Base-by-base conservation (phyloP, 2,113 vertebrate genomes). In the Podarcis muralis region DNA sequence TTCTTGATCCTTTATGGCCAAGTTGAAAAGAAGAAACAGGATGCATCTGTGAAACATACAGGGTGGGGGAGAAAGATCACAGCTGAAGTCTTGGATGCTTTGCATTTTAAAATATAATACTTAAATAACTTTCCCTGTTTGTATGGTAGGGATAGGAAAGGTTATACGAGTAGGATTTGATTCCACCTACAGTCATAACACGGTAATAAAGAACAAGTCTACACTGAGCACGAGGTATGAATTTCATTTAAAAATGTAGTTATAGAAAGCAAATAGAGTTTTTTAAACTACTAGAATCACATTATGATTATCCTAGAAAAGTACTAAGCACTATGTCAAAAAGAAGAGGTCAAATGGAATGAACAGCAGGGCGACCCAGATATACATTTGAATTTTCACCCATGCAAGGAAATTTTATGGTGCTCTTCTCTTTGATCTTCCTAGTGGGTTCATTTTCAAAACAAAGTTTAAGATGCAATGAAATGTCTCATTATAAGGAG, bases 31-130 rank as follows among this genome's bases (percentile, higher is more conserved):
- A 83, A 90, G 16, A 59, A 72, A 81, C 9, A 91, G 13, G 3
- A n/a, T 5, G 74, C 0, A 75, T 53, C 12, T 83, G 4, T 74
- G 69, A 87, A 88, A 91, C 84, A 43, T 1, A 79, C 0, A 0
- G 0, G 15, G 62, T 0, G 0, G 0, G 16, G 65, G 22, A 40
- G 84, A 74, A 2, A 0, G 20, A 59, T 40, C 78, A 43, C 0
- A 5, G 35, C 0, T 69, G 13, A 79, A 9, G 25, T 37, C 88
- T 30, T 48, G n/a, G 30, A 48, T 62, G 66, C 1, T 86, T 88
- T 82, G 12, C 7, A 62, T 8, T 68, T 53, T 18, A 6, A 0
- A 20, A 57, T 74, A 69, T n/a, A 69, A 11, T 20, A 72, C 9
- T 62, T 15, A 87, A 74, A 25, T 3, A 20, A 79, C 11, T 65